Conservation (phyloP, 64 coral and sea anemone genomes). For the Pocillopora verrucosa region DNA sequence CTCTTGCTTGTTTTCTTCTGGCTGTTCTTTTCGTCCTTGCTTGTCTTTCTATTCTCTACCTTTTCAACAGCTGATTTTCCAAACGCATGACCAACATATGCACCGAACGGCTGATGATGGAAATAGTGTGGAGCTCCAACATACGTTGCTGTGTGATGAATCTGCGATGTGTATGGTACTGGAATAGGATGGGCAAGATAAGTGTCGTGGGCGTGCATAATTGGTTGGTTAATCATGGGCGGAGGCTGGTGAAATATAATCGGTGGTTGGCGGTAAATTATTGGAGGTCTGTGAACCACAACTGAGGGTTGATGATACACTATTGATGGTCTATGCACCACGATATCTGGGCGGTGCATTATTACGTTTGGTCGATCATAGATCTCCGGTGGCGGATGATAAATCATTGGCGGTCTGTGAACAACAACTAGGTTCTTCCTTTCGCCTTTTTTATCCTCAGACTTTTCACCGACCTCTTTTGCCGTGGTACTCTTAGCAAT, state of each 20-base stretch:
- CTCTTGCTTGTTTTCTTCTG: neutral
- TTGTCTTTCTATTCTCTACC: neutral
- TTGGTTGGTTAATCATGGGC: slow-evolving; percentile 80
- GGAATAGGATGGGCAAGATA: slow-evolving; percentile 70
- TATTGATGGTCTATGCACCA: slow-evolving; percentile 88
- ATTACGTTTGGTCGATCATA: slow-evolving; percentile 90
- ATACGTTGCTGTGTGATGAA: slow-evolving; percentile 37
- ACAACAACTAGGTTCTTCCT: slow-evolving; percentile 90
- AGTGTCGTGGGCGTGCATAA: slow-evolving; percentile 71
- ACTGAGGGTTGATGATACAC: slow-evolving; percentile 93
- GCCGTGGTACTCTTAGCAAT: neutral
- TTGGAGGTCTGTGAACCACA: slow-evolving; percentile 87
- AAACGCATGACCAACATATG: slow-evolving; percentile 40
- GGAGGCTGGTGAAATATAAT: slow-evolving; percentile 95
- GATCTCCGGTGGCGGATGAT: slow-evolving; percentile 93
- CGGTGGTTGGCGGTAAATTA: slow-evolving; percentile 87
- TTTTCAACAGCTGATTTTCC: slow-evolving; percentile 64
- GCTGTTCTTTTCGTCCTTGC: neutral
- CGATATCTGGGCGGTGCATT: slow-evolving; percentile 87
- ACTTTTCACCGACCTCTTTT: neutral
- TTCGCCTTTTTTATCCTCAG: slow-evolving; percentile 42
- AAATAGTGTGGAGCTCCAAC: slow-evolving; percentile 51
- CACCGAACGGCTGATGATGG: neutral
- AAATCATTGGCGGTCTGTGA: slow-evolving; percentile 91
- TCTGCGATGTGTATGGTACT: slow-evolving; percentile 41